Evolutionary conservation across 2,888 invertebrate species (phyloP).

Genomic region (Ormyrus pomaceus): DNA sequence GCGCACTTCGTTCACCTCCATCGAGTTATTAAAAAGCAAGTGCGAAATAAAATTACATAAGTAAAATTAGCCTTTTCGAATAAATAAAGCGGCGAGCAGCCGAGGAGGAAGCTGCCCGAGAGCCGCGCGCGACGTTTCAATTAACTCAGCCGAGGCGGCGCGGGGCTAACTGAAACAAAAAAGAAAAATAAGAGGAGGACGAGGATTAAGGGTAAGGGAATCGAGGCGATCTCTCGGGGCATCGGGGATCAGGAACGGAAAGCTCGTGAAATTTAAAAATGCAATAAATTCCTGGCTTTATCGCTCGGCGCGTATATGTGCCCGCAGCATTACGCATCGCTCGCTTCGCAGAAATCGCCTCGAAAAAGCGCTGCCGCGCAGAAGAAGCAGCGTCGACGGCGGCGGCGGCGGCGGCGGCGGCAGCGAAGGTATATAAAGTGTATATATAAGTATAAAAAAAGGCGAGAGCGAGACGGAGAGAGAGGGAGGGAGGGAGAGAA

Average conservation of each 20-base stretch:
- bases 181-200: too few species aligned
- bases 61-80: too few species aligned
- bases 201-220: too few species aligned
- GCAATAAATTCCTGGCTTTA: conserved; percentile 21
- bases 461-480: neutral
- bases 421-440: neutral
- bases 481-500: neutral
- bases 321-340: conserved; percentile 10
- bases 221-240: too few species aligned
- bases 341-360: conserved; percentile 16
- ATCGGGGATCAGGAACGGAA: neutral
- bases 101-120: too few species aligned
- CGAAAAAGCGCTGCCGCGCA: conserved; percentile 7
- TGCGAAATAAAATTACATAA: too few species aligned
- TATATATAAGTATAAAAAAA: too few species aligned
- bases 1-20: too few species aligned
- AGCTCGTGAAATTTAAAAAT: conserved; percentile 24
- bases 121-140: too few species aligned
- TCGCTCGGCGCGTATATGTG: neutral
- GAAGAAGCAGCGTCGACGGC: neutral
- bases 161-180: too few species aligned
- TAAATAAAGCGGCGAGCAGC: too few species aligned
- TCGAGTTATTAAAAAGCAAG: too few species aligned
- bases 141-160: neutral
- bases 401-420: neutral